Percentiles rank a stretch among this genome's conserved stretches.
Conservation (phyloP, 2,797 vertebrate genomes). For the Tapera naevia region DNA sequence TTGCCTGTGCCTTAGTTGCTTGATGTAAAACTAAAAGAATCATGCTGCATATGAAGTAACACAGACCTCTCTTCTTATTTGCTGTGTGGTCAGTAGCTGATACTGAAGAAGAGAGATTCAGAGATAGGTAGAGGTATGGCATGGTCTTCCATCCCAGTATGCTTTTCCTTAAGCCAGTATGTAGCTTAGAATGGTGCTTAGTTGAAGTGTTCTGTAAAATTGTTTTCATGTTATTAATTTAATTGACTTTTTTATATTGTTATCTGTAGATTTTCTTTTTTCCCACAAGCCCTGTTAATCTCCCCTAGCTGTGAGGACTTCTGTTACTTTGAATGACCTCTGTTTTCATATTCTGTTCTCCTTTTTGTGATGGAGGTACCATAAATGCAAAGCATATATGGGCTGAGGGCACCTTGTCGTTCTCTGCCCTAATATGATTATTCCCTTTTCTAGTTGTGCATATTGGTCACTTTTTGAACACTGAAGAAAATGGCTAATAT, state of each 20-base stretch:
- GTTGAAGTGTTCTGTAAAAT: neutral
- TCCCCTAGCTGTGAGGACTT: neutral
- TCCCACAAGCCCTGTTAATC: neutral
- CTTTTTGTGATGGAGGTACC: neutral
- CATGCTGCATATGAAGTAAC: neutral
- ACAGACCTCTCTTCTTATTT: neutral
- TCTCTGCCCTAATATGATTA: neutral
- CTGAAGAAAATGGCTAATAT: neutral
- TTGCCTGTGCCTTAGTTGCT: neutral
- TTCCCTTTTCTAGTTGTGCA: neutral
- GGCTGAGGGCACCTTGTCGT: neutral
- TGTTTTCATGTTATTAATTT: neutral
- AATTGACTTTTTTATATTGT: neutral
- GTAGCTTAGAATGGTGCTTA: neutral
- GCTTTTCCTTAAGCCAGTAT: neutral
- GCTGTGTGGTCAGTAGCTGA: neutral
- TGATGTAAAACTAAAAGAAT: neutral
- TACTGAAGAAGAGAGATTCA: neutral
- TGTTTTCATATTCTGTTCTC: neutral
- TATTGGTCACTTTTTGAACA: neutral
- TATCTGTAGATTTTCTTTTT: accelerated
- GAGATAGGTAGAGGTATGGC: neutral
- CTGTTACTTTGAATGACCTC: neutral
- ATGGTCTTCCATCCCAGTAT: neutral
- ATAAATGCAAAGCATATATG: neutral